phyloP scores from a whole-genome alignment of 53 echinoderm and acorn worm species.

The Paelopatides confundens region DNA sequence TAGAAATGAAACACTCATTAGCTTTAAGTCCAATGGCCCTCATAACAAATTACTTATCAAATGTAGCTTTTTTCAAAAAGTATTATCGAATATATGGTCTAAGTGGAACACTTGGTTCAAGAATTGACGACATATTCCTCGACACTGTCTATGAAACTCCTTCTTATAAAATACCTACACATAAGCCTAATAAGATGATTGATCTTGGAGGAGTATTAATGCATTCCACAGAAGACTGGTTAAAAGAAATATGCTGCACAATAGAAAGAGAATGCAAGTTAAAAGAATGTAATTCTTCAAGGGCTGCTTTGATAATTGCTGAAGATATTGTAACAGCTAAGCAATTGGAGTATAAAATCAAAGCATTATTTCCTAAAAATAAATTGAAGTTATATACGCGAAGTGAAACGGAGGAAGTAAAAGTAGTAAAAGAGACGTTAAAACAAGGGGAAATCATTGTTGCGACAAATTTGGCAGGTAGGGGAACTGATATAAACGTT shows the following conservation, averaged over 20 bases:
- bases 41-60: neutral
- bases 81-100: neutral
- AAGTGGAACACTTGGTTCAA: neutral
- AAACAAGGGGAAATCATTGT: neutral
- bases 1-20: neutral
- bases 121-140: neutral
- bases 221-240: neutral
- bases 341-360: neutral
- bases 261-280: neutral
- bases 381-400: neutral
- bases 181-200: neutral
- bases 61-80: neutral
- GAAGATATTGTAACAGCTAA: neutral
- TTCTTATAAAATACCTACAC: neutral
- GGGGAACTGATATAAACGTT: neutral
- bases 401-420: neutral
- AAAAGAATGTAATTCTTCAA: neutral
- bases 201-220: neutral
- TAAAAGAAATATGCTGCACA: neutral
- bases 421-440: neutral
- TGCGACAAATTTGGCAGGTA: constrained; percentile 1
- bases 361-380: neutral
- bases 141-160: neutral
- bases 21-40: neutral
- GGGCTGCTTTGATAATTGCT: neutral